phyloP scores from a whole-genome alignment of 2,888 invertebrate species.

The Petrolisthes cinctipes region DNA sequence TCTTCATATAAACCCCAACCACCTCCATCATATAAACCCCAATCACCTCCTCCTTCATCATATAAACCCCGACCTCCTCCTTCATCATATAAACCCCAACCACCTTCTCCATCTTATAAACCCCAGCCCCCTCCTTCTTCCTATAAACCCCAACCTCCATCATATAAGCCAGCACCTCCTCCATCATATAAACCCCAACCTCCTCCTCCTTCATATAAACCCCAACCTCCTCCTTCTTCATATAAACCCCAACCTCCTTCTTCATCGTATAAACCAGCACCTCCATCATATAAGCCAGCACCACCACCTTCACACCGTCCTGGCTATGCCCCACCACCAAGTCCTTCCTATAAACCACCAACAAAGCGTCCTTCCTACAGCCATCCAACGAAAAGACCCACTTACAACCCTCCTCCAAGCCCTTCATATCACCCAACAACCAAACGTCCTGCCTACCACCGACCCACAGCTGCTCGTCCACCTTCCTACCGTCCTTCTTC shows the following conservation, averaged over 20 bases:
- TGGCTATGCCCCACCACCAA: not conserved
- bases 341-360: not conserved
- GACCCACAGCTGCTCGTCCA: not conserved
- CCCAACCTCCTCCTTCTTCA: not conserved
- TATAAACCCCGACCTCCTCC: not conserved
- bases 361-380: not conserved
- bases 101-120: not conserved
- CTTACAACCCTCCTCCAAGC: not conserved
- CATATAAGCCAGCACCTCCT: not conserved
- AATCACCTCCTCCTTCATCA: not conserved
- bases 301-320: not conserved
- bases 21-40: too few species aligned
- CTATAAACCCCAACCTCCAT: not conserved
- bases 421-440: not conserved
- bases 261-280: too few species aligned
- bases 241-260: too few species aligned
- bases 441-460: not conserved
- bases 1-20: not conserved
- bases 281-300: too few species aligned
- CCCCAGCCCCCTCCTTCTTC: not conserved
- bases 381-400: not conserved
- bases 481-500: constrained; percentile 2
- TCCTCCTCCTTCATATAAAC: not conserved
- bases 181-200: not conserved
- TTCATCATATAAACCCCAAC: not conserved